Evolutionary conservation across 2,888 invertebrate species (phyloP).

Genomic region (Syritta pipiens): DNA sequence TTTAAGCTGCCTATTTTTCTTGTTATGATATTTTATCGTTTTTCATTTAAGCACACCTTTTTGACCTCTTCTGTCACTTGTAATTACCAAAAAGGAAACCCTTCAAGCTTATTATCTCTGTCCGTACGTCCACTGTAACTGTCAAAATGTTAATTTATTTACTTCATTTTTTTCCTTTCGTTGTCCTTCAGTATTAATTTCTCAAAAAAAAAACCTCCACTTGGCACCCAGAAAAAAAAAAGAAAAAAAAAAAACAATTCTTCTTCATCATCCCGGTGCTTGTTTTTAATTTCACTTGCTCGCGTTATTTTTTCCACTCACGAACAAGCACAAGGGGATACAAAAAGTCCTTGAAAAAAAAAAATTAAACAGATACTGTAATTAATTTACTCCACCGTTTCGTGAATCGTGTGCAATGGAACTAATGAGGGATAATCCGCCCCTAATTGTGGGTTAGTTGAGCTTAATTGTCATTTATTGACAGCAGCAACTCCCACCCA

Average conservation of each 20-base stretch:
- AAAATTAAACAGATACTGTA: too few relatives aligned
- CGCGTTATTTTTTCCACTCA: not conserved
- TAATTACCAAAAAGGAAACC: conserved; percentile 6
- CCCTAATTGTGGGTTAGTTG: conserved; percentile 11
- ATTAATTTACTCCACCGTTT: conserved; percentile 5
- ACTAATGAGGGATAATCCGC: conserved; percentile 10
- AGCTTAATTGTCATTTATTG: conserved; percentile 5
- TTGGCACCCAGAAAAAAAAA: too few relatives aligned
- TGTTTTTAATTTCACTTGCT: not conserved
- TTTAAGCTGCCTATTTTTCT: too few relatives aligned
- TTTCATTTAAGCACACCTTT: too few relatives aligned
- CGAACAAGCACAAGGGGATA: not conserved
- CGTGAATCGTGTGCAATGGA: conserved; percentile 6
- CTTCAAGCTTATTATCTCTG: not conserved
- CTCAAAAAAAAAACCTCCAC: too few relatives aligned
- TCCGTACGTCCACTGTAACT: not conserved
- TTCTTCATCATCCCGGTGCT: too few relatives aligned
- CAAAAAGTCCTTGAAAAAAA: not conserved
- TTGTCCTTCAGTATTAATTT: conserved; percentile 10
- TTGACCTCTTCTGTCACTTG: not conserved
- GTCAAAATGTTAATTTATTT: conserved; percentile 2
- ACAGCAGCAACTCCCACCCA: not conserved
- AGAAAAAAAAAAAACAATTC: too few relatives aligned
- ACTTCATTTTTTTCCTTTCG: not conserved
- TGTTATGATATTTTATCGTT: too few relatives aligned